phyloP scores from a whole-genome alignment of 2,888 invertebrate genomes.

The Psococerastis gibbosa region DNA sequence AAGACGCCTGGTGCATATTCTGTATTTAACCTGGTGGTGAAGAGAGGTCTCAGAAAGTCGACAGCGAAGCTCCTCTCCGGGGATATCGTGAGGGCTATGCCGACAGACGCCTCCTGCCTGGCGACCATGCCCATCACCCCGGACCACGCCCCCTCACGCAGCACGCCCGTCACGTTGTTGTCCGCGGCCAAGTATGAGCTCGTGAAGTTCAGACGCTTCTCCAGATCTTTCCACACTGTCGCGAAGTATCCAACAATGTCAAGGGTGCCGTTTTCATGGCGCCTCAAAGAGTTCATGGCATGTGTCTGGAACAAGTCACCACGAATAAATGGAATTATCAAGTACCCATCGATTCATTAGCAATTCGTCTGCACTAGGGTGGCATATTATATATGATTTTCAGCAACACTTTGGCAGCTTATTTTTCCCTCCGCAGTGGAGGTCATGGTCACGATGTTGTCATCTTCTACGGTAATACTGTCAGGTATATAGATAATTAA shows the following conservation, averaged over 20 bases:
- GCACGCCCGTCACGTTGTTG: background rate
- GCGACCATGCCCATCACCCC: background rate
- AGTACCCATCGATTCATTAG: no score
- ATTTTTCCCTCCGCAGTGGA: no score
- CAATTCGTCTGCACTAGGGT: no score
- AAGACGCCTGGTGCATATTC: background rate
- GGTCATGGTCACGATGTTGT: no score
- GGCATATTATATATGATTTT: no score
- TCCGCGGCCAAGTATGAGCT: background rate
- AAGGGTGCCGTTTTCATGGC: background rate
- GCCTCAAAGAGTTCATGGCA: no score
- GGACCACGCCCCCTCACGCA: background rate
- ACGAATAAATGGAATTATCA: no score
- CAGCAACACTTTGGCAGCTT: no score
- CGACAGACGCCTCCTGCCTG: background rate
- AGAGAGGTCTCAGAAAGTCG: conserved; percentile 3
- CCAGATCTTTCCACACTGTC: conserved; percentile 1
- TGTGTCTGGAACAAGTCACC: no score
- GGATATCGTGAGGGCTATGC: background rate
- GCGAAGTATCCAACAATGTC: background rate
- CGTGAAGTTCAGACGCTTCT: conserved; percentile 1
- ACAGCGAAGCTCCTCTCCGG: background rate
- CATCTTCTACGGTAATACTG: no score
- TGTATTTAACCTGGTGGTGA: conserved; percentile 3
- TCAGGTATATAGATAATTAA: no score